A percentile compares a stretch with the other conserved stretches of the same genome.
Conservation (phyloP, 2,113 vertebrate genomes). For the Pipra filicauda region DNA sequence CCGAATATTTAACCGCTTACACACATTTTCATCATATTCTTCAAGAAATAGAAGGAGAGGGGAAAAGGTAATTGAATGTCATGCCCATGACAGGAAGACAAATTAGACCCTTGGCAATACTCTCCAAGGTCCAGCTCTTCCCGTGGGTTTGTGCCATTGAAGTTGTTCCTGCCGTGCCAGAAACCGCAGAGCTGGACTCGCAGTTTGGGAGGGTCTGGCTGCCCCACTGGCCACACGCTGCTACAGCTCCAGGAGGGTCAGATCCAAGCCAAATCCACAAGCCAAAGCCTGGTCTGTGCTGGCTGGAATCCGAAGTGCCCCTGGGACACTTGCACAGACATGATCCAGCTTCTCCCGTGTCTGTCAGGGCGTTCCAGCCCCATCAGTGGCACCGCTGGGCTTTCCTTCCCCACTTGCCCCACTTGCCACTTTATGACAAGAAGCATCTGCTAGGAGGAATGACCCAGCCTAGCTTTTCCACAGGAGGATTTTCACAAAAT, state of each 20-base stretch:
- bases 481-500: neutral
- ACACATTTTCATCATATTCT: slow-evolving; percentile 5
- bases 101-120: neutral
- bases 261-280: neutral
- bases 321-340: neutral
- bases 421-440: neutral
- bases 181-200: neutral
- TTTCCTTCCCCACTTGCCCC: neutral
- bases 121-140: neutral
- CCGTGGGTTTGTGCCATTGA: neutral
- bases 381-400: neutral
- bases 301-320: neutral
- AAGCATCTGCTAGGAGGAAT: neutral
- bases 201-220: neutral
- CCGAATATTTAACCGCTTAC: neutral
- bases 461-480: neutral
- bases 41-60: neutral
- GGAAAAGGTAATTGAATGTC: neutral
- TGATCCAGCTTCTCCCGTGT: neutral
- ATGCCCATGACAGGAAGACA: slow-evolving; percentile 9
- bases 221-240: neutral
- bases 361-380: neutral
- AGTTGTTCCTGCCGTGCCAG: neutral
- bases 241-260: neutral
- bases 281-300: neutral